Conservation (phyloP, 2,113 vertebrate genomes). For the Corythaeola cristata region DNA sequence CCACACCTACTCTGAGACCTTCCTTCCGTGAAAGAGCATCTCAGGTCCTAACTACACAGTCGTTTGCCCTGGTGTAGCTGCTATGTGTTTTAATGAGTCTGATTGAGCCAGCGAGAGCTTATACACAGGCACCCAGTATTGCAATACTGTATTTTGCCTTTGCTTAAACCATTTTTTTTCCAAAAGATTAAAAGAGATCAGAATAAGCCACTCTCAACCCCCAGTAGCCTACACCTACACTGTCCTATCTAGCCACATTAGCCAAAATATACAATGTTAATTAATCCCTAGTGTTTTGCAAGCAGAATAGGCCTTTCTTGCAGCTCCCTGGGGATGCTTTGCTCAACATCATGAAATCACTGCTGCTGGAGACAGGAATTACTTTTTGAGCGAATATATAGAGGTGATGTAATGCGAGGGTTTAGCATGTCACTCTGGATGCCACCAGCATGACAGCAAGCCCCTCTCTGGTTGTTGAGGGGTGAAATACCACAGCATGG, state of each 20-base stretch:
- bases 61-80: neutral
- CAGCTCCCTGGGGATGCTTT: neutral
- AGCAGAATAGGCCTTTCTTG: neutral
- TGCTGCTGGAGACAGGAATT: neutral
- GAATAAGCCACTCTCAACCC: neutral
- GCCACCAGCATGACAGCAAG: neutral
- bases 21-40: neutral
- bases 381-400: neutral
- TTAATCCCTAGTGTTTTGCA: neutral
- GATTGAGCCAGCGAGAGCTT: neutral
- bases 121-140: neutral
- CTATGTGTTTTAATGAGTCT: neutral
- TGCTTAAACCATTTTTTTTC: neutral
- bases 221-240: neutral
- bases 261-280: neutral
- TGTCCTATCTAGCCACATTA: neutral
- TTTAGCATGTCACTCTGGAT: neutral
- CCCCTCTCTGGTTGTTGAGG: rapidly evolving
- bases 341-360: neutral
- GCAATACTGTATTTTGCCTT: neutral
- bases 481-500: rapidly evolving
- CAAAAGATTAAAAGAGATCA: neutral
- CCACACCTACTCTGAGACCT: neutral
- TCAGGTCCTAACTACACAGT: neutral
- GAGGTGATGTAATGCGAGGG: neutral